Evolutionary conservation across 2,113 vertebrate genomes (phyloP), one percentile per base, ranked within the genome.

Genomic region (Poeciliopsis prolifica): DNA sequence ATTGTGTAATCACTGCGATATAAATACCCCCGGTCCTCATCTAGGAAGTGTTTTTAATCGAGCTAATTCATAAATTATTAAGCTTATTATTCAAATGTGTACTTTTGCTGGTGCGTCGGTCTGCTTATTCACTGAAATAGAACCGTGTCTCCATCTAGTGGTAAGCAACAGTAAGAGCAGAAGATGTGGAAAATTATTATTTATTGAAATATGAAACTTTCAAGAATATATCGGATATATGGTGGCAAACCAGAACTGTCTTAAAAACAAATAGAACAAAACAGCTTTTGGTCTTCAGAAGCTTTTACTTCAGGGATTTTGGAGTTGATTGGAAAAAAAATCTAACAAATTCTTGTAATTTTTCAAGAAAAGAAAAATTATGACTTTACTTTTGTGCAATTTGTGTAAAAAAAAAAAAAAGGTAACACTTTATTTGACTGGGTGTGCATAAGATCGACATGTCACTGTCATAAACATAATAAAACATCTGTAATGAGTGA

Each of bases 101-200:
- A 37, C 10, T 11, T 72, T 40, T 1, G 0, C 1, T 0, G 10
- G 35, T 0, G 35, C 33, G 0, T 37, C 35, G 11, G 11, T 14
- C 33, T 42, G 54, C 30, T 78, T 31, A 1, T 44, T 15, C 68
- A n/a, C 22, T 58, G 51, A 75, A 77, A 71, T 85, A 28, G 26
- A 58, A 44, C 35, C 33, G 26, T 80, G 69, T 73, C 86, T 68
- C 93, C 93, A 93, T 89, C 93, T 94, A 87, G 89, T 91, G 92
- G 86, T 48, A 2, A 31, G 3, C 5, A 37, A 12, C 0, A 2
- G 66, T 73, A 76, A 67, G 2, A 65, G 72, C 72, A 73, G 5
- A 5, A 0, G 0, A 26, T 8, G 6, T 54, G 28, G 5, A 15
- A 77, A 71, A 65, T 17, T n/a, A 30, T 74, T 17, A 37, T 2